Evolutionary conservation across 2,797 vertebrate genomes (phyloP), one percentile per base, ranked within the genome.

Genomic region (Takifugu ocellatus): DNA sequence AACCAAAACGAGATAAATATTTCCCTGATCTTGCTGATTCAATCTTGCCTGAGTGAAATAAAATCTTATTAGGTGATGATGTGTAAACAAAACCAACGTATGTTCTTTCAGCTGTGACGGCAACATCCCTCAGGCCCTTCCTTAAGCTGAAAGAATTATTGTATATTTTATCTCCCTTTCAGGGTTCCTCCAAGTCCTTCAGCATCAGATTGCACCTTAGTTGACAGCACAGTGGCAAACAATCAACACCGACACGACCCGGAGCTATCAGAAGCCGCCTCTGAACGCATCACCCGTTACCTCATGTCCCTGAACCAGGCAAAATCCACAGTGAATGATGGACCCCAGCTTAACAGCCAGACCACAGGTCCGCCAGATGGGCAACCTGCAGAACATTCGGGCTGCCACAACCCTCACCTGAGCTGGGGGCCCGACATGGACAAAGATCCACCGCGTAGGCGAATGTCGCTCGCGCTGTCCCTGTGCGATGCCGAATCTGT

Each of bases 401-500:
- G 3, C 45, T 0, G 4, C 10, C 0, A 12, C 11, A 5, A 10
- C 36, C 36, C 12, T 39, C 36, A 12, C 14, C 36, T 3, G 36
- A 3, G 10, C 36, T 12, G 4, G 36, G 36, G 10, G 4, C 36
- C 36, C 8, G 36, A 10, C 3, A 2, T 14, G 36, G 8, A 5
- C 36, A 12, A 39, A 39, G 36, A 39, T 39, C 36, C 10, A 12
- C 36, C 36, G 36, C 5, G 1, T 33, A 10, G 9, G 39, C 58
- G 31, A n/a, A 64, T 3, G 11, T 46, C 75, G 2, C 70, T 89
- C 9, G 87, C 80, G 7, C 67, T 80, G 56, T 76, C 89, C 27
- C 86, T 77, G 45, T 90, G 83, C 0, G 93, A 94, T 27, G 66
- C 78, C 9, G 82, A 81, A 2, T 92, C 92, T 0, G 56, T 85